These are phyloP conservation scores for Pemphigus obesinymphae DNA, from an alignment of 1,140 invertebrate species.

Conservation along the genomic window DNA sequence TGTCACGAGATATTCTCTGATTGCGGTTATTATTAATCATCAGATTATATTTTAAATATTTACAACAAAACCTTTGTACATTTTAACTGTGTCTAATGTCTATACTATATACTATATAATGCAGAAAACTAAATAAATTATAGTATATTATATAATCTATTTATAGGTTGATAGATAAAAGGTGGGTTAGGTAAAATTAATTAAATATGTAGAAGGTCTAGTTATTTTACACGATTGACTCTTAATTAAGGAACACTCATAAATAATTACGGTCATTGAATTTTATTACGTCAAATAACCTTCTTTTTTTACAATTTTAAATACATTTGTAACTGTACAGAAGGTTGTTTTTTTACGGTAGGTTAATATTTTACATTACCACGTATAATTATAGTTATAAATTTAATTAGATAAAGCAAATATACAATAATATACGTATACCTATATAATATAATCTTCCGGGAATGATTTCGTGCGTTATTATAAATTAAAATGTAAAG, in stretches of 20 bases:
- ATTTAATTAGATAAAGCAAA: not conserved
- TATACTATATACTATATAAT: too few relatives aligned
- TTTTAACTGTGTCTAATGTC: too few relatives aligned
- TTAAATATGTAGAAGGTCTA: not conserved
- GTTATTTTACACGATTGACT: not conserved
- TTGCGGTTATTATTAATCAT: too few relatives aligned
- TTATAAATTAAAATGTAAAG: not conserved
- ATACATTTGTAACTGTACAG: not conserved
- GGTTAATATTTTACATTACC: not conserved
- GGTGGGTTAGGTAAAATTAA: not conserved
- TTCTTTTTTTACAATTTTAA: not conserved
- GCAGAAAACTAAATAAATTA: too few relatives aligned
- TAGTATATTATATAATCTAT: too few relatives aligned
- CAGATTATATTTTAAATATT: too few relatives aligned
- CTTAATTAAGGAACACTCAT: not conserved
- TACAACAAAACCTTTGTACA: too few relatives aligned
- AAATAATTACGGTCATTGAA: conserved; percentile 15
- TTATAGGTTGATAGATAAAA: not conserved
- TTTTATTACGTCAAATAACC: conserved; percentile 13
- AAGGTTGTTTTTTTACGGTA: not conserved
- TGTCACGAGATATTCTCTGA: too few relatives aligned
- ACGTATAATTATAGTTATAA: not conserved
- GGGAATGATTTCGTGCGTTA: not conserved
- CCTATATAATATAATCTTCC: not conserved
- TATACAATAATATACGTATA: too few relatives aligned